A percentile compares a stretch with the other conserved stretches of the same genome.
These are phyloP conservation scores for Callyntrura sp. DNA, from an alignment of 2,888 invertebrate species.

Conservation along the genomic window DNA sequence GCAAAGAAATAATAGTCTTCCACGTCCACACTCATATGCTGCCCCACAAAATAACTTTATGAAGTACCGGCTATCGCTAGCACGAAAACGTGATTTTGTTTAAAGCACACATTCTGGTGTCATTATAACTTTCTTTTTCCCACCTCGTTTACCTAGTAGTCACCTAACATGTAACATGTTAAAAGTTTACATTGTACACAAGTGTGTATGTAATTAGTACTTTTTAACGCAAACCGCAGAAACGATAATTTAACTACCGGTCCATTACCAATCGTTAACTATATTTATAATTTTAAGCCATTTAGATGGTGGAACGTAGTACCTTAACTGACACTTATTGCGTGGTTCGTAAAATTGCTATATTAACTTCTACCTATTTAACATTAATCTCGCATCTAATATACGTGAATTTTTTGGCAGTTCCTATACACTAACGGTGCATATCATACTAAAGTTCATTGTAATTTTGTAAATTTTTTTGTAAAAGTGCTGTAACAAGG, in stretches of 20 bases:
- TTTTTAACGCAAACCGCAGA: background rate
- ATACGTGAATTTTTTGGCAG: conserved; percentile 36
- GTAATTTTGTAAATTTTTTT: conserved; percentile 38
- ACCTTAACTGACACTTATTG: conserved; percentile 40
- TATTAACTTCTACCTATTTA: conserved; percentile 39
- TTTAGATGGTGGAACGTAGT: conserved; percentile 25
- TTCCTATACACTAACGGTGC: conserved; percentile 68
- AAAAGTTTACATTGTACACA: too few relatives aligned
- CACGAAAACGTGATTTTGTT: conserved; percentile 82
- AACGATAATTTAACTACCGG: background rate
- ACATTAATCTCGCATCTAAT: conserved; percentile 20
- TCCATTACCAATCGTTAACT: background rate
- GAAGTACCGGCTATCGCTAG: conserved; percentile 81
- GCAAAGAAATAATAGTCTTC: conserved; percentile 80
- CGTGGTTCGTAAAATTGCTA: conserved; percentile 5
- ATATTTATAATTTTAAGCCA: background rate
- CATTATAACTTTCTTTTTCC: conserved; percentile 1
- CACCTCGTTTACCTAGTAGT: background rate
- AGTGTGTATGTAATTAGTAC: background rate
- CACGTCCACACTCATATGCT: conserved; percentile 81
- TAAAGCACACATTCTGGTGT: conserved; percentile 28
- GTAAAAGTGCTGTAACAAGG: conserved; percentile 21
- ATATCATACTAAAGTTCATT: conserved; percentile 53
- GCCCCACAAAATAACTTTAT: conserved; percentile 80
- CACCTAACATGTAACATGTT: conserved; percentile 30